Conservation (phyloP, 2,888 invertebrate species). For the Axea sp. region DNA sequence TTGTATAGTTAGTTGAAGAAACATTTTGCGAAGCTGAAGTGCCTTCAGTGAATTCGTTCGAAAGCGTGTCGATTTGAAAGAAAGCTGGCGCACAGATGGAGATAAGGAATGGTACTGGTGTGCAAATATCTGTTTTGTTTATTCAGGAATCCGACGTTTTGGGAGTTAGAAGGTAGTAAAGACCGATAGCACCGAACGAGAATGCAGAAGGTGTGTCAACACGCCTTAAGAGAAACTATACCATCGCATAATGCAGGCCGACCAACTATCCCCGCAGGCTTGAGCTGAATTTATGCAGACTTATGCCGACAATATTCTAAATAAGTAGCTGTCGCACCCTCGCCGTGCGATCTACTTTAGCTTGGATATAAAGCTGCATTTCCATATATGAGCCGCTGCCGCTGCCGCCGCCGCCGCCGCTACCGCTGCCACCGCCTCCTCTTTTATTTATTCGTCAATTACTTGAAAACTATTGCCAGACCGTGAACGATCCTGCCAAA, state of each 20-base stretch:
- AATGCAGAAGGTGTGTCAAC: conserved; percentile 68
- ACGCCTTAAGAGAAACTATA: conserved; percentile 67
- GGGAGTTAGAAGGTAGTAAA: conserved; percentile 38
- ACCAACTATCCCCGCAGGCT: conserved; percentile 74
- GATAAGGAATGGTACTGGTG: conserved; percentile 31
- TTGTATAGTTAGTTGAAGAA: too few relatives aligned
- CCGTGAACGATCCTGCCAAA: too few relatives aligned
- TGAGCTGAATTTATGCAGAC: conserved; percentile 79
- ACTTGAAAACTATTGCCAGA: conserved; percentile 42
- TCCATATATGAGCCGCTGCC: conserved; percentile 57
- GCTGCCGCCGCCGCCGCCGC: too few relatives aligned
- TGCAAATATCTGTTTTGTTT: conserved; percentile 46
- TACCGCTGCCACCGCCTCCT: too few relatives aligned
- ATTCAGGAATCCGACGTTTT: conserved; percentile 54
- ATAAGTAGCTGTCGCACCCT: conserved; percentile 76
- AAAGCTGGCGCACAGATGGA: too few relatives aligned
- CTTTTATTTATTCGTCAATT: conserved; percentile 59
- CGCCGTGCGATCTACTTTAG: conserved; percentile 54
- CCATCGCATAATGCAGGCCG: conserved; percentile 70
- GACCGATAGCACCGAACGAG: conserved; percentile 50
- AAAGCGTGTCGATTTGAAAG: too few relatives aligned
- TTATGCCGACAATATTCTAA: conserved; percentile 79
- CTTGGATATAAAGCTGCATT: conserved; percentile 56
- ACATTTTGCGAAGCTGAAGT: too few relatives aligned
- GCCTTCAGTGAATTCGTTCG: too few relatives aligned